Base-by-base conservation (phyloP, 2,797 vertebrate species). In the Spondyliosoma cantharus region DNA sequence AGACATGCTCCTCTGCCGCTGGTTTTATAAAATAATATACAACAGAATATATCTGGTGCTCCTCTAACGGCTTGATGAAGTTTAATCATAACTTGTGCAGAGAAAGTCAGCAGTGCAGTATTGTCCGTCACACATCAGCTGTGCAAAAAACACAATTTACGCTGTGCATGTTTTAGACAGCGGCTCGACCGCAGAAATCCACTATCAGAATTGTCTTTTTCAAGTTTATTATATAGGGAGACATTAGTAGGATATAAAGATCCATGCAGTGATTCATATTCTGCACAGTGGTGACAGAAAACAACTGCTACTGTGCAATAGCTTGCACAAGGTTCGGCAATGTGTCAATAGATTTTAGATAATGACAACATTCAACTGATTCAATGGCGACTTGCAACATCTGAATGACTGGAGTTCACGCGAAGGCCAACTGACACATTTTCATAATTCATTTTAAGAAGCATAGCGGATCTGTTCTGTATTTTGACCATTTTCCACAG, bases 331-430 rank as follows among this genome's bases (percentile, higher is more conserved):
- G 3, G 59, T 64, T 43, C 50, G 59, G 17, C n/a, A 62, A 56
- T 19, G 5, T 59, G 68, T 37, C 12, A 66, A 71, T 45, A 46
- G 0, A 60, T n/a, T 20, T 54, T 13, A 53, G 61, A 66, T 72
- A 25, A 65, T 16, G 20, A 5, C 48, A 48, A 37, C 27, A 45
- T 37, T 46, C 1, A 12, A 24, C 8, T 32, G 42, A 45, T 45
- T 52, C 45, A 29, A 45, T 57, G 1, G 20, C 6, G 20, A n/a
- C 53, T 58, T 77, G 22, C 46, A 53, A 71, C 46, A 65, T 57
- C 17, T 29, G 16, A 59, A 27, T 22, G n/a, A 52, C 45, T 49
- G 19, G 22, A 78, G 61, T 71, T 62, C 66, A 65, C 7, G 22
- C 15, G 0, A 3, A 52, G 52, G 68, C 17, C 61, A 72, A 6